Evolutionary conservation across 2,113 vertebrate species (phyloP).

Genomic region (Stigmatopora argus): DNA sequence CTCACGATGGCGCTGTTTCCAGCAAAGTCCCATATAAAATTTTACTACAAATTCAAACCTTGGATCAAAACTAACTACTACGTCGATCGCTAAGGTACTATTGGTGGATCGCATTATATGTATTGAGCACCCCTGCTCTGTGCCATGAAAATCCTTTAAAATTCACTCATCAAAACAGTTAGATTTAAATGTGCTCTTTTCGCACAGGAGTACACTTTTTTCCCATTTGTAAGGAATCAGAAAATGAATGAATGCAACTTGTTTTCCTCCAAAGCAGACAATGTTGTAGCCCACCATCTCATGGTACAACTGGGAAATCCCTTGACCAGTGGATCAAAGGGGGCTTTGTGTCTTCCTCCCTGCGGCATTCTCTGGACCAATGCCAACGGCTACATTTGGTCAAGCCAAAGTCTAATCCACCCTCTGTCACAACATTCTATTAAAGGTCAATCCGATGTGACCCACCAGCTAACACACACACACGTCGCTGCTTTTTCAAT

Average conservation of each 20-base stretch:
- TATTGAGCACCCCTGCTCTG: no score
- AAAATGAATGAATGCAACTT: no score
- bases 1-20: no score
- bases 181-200: no score
- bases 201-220: neutral
- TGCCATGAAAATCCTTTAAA: no score
- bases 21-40: no score
- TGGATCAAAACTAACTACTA: no score
- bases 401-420: slow-evolving; percentile 44
- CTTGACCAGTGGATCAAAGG: slow-evolving; percentile 34
- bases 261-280: neutral
- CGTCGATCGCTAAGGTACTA: no score
- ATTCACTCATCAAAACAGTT: no score
- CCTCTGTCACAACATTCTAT: slow-evolving; percentile 46
- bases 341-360: slow-evolving; percentile 9
- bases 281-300: slow-evolving; percentile 16
- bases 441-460: slow-evolving; percentile 30
- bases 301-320: slow-evolving; percentile 32
- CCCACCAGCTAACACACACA: slow-evolving; percentile 1
- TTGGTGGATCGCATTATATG: no score
- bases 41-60: no score
- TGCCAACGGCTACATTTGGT: slow-evolving; percentile 40
- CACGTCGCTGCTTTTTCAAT: slow-evolving; percentile 21
- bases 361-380: slow-evolving; percentile 10
- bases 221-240: neutral